phyloP scores from a whole-genome alignment of 2,888 invertebrate species.

The Eilema griseolum region DNA sequence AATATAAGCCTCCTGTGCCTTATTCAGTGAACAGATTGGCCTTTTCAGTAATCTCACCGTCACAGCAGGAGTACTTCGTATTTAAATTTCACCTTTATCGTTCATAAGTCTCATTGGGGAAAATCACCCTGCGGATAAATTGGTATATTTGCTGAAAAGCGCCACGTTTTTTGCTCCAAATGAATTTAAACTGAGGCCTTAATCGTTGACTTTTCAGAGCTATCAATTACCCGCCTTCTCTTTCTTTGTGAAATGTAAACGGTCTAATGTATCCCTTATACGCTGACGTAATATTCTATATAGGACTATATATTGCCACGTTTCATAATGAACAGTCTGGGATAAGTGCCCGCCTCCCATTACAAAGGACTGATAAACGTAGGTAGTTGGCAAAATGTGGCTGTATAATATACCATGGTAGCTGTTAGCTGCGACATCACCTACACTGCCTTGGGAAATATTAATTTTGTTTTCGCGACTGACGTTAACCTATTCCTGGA shows the following conservation, averaged over 20 bases:
- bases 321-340: neutral
- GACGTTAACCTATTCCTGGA: neutral
- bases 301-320: slow-evolving; percentile 7
- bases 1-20: neutral
- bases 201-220: slow-evolving; percentile 52
- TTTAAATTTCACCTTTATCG: slow-evolving; percentile 21
- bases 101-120: slow-evolving; percentile 28
- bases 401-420: neutral
- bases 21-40: slow-evolving; percentile 3
- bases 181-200: slow-evolving; percentile 52
- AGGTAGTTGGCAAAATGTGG: neutral
- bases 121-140: slow-evolving; percentile 35
- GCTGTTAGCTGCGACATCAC: neutral
- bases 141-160: slow-evolving; percentile 35
- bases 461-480: neutral
- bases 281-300: slow-evolving; percentile 24
- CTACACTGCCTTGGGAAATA: neutral
- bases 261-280: slow-evolving; percentile 21
- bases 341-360: neutral
- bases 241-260: slow-evolving; percentile 60
- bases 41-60: slow-evolving; percentile 22
- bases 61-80: slow-evolving; percentile 15
- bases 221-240: slow-evolving; percentile 59
- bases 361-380: neutral
- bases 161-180: slow-evolving; percentile 50